These are phyloP conservation scores for Platyura marginata DNA, from an alignment of 1,140 invertebrate genomes.

Conservation along the genomic window DNA sequence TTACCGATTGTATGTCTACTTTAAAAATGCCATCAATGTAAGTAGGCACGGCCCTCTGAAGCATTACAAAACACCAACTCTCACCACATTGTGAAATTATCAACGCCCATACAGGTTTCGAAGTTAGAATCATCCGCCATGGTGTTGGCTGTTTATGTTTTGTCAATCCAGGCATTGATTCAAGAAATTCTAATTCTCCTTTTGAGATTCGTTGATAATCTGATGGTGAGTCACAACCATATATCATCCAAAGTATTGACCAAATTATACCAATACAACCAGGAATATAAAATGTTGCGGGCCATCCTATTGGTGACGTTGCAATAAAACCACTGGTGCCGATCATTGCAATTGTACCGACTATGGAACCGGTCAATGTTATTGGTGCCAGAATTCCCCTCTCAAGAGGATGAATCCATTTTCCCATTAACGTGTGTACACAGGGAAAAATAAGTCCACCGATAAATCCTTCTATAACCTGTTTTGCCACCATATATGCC, in stretches of 20 bases:
- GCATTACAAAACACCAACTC: too few species aligned
- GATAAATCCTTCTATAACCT: conserved; percentile 54
- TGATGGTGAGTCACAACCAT: conserved; percentile 45
- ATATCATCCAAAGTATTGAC: conserved; percentile 37
- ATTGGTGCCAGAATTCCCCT: conserved; percentile 33
- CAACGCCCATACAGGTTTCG: conserved; percentile 66
- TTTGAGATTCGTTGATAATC: conserved; percentile 32
- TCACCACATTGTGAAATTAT: conserved; percentile 67
- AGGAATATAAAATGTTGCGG: conserved; percentile 56
- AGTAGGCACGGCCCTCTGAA: too few species aligned
- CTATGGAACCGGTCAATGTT: conserved; percentile 43
- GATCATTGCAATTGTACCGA: conserved; percentile 56
- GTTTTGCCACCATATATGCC: conserved; percentile 33
- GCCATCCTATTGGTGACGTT: conserved; percentile 47
- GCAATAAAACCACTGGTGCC: conserved; percentile 47
- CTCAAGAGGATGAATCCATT: conserved; percentile 33
- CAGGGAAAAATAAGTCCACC: conserved; percentile 66
- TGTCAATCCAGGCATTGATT: conserved; percentile 19
- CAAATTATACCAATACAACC: conserved; percentile 41
- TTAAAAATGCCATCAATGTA: too few species aligned
- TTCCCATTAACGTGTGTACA: conserved; percentile 36
- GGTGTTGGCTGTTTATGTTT: conserved; percentile 30
- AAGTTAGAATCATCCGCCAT: conserved; percentile 58
- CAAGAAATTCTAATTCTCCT: conserved; percentile 41
- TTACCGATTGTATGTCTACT: too few species aligned